phyloP scores from a whole-genome alignment of 2,113 vertebrate species.

The Zosterops japonicus region DNA sequence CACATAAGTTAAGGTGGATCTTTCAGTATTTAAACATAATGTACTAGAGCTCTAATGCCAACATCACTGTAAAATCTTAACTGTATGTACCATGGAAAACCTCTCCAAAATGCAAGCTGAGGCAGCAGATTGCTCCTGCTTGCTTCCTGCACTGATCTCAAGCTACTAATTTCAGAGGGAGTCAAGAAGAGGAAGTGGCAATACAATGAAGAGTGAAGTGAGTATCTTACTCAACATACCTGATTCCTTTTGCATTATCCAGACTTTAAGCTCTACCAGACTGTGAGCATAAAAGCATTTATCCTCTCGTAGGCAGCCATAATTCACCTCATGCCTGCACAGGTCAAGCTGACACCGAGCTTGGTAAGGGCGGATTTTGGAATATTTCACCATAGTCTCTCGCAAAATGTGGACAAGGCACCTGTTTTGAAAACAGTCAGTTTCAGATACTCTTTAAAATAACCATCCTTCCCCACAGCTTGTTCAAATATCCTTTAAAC shows the following conservation, averaged over 20 bases:
- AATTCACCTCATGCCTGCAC: slow-evolving; percentile 93
- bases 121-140: not conserved
- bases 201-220: not conserved
- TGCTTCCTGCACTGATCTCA: not conserved
- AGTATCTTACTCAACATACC: slow-evolving; percentile 63
- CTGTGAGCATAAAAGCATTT: slow-evolving; percentile 96
- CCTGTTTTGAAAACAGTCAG: slow-evolving; percentile 68
- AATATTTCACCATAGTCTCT: slow-evolving; percentile 90
- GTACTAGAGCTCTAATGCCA: not conserved
- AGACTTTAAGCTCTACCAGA: slow-evolving; percentile 93
- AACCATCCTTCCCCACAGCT: not conserved
- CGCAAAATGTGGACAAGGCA: slow-evolving; percentile 96
- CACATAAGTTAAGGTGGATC: not conserved
- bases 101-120: not conserved
- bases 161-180: not conserved
- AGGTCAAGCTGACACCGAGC: slow-evolving; percentile 86
- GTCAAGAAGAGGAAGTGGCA: not conserved
- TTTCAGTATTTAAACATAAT: not conserved
- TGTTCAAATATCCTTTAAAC: not conserved
- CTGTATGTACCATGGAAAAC: not conserved
- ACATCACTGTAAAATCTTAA: not conserved
- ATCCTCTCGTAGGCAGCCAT: slow-evolving; percentile 92
- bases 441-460: not conserved
- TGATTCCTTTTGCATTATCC: slow-evolving; percentile 92
- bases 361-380: slow-evolving; percentile 87